Evolutionary conservation across 2,113 vertebrate genomes (phyloP).

Genomic region (Bubalus kerabau): DNA sequence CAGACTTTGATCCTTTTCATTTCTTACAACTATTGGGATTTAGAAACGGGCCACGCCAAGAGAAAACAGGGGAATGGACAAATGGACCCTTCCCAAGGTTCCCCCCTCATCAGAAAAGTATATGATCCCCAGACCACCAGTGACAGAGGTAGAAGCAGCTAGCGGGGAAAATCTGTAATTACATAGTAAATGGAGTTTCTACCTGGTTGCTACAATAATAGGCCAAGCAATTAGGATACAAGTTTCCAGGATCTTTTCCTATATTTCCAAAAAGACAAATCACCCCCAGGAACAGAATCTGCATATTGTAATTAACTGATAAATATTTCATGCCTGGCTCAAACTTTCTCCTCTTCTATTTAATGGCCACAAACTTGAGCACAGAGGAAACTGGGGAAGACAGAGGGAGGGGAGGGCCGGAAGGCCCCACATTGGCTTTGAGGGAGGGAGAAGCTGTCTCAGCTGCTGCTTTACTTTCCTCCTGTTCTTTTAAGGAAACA

Average conservation of each 20-base stretch:
- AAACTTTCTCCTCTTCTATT: conserved; percentile 64
- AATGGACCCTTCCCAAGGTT: neutral
- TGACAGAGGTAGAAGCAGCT: neutral
- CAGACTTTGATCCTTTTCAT: neutral
- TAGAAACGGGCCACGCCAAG: neutral
- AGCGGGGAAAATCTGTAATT: conserved; percentile 28
- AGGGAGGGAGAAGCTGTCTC: neutral
- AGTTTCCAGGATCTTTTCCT: conserved; percentile 58
- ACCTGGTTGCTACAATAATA: conserved; percentile 72
- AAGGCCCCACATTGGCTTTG: neutral
- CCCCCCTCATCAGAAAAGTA: neutral
- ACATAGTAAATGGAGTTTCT: conserved; percentile 59
- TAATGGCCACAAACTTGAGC: conserved; percentile 64
- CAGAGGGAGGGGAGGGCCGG: neutral
- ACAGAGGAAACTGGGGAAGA: neutral
- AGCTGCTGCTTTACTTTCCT: neutral
- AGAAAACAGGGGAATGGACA: neutral
- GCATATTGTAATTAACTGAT: conserved; percentile 66
- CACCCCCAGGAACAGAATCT: conserved; percentile 57
- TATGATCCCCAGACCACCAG: neutral
- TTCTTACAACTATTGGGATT: neutral
- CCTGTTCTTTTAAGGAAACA: conserved; percentile 30
- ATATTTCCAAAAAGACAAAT: conserved; percentile 74
- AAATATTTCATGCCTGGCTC: conserved; percentile 61
- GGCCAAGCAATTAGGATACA: conserved; percentile 70